Evolutionary conservation across 2,888 invertebrate genomes (phyloP).

Genomic region (Callimorpha dominula): DNA sequence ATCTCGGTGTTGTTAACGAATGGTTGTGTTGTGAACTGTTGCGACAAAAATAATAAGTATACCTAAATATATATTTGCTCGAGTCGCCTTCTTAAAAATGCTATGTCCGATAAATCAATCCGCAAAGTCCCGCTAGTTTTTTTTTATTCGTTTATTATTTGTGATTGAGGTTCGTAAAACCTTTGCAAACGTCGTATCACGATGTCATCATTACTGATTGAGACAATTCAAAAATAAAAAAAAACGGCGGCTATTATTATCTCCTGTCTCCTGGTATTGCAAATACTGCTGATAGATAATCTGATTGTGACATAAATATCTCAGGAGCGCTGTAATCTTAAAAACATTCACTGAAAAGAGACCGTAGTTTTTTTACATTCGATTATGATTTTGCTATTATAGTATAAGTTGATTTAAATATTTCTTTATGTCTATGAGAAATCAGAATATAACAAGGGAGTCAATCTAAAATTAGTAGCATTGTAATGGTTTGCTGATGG

Average conservation of each 20-base stretch:
- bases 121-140: not conserved
- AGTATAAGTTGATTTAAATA: too few species aligned
- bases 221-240: not conserved
- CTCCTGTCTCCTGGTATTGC: too few species aligned
- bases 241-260: not conserved
- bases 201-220: not conserved
- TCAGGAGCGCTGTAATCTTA: too few species aligned
- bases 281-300: too few species aligned
- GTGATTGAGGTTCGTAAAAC: not conserved
- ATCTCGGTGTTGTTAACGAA: not conserved
- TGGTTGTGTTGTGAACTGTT: not conserved
- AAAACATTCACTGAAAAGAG: not conserved
- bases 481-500: slow-evolving; percentile 56
- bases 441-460: slow-evolving; percentile 7
- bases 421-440: not conserved
- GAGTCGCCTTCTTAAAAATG: not conserved
- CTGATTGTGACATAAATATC: too few species aligned
- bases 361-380: not conserved
- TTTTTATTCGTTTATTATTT: not conserved
- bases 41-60: too few species aligned
- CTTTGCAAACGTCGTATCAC: not conserved
- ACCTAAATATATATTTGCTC: not conserved
- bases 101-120: not conserved
- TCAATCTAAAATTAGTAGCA: slow-evolving; percentile 44
- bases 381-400: not conserved